Evolutionary conservation across 2,888 invertebrate species (phyloP), one percentile per base, ranked within the genome.

Genomic region (Cryptus armator): DNA sequence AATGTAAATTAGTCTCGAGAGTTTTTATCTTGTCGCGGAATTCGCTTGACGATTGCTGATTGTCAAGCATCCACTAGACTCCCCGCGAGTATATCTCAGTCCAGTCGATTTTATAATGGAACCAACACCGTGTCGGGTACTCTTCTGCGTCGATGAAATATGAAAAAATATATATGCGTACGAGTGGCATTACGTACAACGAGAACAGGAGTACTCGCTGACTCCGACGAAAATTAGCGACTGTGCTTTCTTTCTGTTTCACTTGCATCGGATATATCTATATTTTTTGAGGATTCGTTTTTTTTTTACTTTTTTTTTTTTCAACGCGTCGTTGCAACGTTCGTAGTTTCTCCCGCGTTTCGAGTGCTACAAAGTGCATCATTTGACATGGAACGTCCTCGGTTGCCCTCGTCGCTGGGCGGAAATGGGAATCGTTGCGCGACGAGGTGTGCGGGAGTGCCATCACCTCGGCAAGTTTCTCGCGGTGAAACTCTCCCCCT

Each of bases 291-390:
- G 71, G 81, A 80, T 84, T 72, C 81, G 7, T 80, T 78, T 76
- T 72, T 81, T 70, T 44, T 24, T 29, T 72, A 56, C 62, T 74
- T 29, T 62, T n/a, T 29, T 64, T 64, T 64, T 75, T 75, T 64
- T 32, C 29, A 64, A 14, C 56, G 43, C 6, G 53, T 32, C 29
- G 43, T 67, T 53, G 48, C 37, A 53, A 16, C 37, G 37, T 66
- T 76, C 32, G 48, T 37, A 19, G 7, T 81, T 79, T 81, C 85
- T 62, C 64, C 71, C 83, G 71, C 87, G 85, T 46, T 88, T 85
- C 83, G 62, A 87, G 86, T 83, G 83, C 87, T 81, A 88, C 88
- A 89, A 89, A 89, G 87, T 87, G 87, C 46, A 68, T 68, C 89
- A 59, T 44, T 72, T 24, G 87, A 88, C 86, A 37, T 81, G 86